Conservation (phyloP, 2,113 vertebrate genomes). For the Vimba vimba region DNA sequence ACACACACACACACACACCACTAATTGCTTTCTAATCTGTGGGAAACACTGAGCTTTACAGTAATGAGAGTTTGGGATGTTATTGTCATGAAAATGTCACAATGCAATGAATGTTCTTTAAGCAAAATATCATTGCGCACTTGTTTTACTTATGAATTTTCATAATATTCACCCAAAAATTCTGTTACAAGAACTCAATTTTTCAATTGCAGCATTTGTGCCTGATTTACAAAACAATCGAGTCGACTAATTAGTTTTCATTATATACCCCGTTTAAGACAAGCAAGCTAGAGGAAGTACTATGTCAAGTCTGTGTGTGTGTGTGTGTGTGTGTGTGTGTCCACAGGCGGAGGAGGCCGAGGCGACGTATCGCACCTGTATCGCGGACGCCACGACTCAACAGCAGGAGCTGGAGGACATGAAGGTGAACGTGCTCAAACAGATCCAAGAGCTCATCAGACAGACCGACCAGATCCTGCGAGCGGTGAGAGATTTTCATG, state of each 20-base stretch:
- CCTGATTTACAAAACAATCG: neutral
- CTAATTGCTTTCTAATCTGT: too few relatives aligned
- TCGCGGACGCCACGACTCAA: slow-evolving; percentile 89
- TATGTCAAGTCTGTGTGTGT: neutral
- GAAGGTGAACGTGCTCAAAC: slow-evolving; percentile 88
- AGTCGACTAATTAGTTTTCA: neutral
- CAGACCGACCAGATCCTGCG: slow-evolving; percentile 94
- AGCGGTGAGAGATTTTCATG: slow-evolving; percentile 75
- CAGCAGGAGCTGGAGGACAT: slow-evolving; percentile 93
- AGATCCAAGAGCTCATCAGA: slow-evolving; percentile 92
- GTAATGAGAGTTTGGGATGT: neutral
- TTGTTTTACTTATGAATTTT: neutral
- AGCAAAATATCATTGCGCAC: neutral
- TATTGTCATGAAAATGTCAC: neutral
- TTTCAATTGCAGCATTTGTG: neutral
- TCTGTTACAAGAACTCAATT: neutral
- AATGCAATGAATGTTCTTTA: neutral
- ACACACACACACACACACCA: too few relatives aligned
- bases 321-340: slow-evolving; percentile 31
- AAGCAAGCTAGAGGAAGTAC: too few relatives aligned
- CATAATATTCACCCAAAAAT: neutral
- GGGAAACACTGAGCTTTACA: neutral
- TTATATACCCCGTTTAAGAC: neutral
- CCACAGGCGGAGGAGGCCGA: slow-evolving; percentile 91
- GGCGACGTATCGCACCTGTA: slow-evolving; percentile 91